Evolutionary conservation across 92 coral and sea anemone species (phyloP).

Genomic region (Montipora capitata): DNA sequence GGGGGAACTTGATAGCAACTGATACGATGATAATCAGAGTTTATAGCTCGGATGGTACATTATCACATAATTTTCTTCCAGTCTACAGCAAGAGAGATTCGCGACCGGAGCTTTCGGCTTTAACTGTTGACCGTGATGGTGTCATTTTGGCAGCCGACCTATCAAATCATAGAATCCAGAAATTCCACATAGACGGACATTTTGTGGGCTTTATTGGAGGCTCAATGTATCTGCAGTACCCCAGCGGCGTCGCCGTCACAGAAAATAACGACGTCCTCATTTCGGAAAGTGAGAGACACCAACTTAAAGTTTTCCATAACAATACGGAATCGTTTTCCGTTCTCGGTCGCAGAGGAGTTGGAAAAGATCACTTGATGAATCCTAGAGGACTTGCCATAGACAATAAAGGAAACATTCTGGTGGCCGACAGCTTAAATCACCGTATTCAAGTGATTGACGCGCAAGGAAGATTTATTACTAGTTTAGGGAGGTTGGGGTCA

Average conservation of each 20-base stretch:
- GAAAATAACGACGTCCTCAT: slow-evolving; percentile 87
- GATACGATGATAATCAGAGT: slow-evolving; percentile 92
- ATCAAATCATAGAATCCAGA: slow-evolving; percentile 89
- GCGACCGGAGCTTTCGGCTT: slow-evolving; percentile 89
- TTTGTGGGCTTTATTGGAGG: slow-evolving; percentile 94
- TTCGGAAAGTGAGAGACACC: slow-evolving; percentile 84
- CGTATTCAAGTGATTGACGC: slow-evolving; percentile 90
- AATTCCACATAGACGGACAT: slow-evolving; percentile 92
- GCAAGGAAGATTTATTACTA: slow-evolving; percentile 76
- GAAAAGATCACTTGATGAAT: slow-evolving; percentile 81
- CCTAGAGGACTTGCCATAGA: slow-evolving; percentile 94
- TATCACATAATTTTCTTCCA: slow-evolving; percentile 89
- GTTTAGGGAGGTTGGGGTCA: slow-evolving; percentile 96
- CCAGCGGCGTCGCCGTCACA: slow-evolving; percentile 92
- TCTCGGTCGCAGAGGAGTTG: slow-evolving; percentile 89
- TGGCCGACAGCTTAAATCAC: slow-evolving; percentile 92
- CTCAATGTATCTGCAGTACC: slow-evolving; percentile 83
- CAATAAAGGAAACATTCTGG: slow-evolving; percentile 77
- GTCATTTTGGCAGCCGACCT: slow-evolving; percentile 84
- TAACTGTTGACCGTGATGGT: slow-evolving; percentile 85
- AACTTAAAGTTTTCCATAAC: slow-evolving; percentile 84
- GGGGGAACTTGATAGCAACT: slow-evolving; percentile 84
- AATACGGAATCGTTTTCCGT: slow-evolving; percentile 73
- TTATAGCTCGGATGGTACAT: slow-evolving; percentile 88
- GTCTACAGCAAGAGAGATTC: slow-evolving; percentile 84